Base-by-base conservation (phyloP, 2,113 vertebrate genomes). In the Tautogolabrus adspersus region DNA sequence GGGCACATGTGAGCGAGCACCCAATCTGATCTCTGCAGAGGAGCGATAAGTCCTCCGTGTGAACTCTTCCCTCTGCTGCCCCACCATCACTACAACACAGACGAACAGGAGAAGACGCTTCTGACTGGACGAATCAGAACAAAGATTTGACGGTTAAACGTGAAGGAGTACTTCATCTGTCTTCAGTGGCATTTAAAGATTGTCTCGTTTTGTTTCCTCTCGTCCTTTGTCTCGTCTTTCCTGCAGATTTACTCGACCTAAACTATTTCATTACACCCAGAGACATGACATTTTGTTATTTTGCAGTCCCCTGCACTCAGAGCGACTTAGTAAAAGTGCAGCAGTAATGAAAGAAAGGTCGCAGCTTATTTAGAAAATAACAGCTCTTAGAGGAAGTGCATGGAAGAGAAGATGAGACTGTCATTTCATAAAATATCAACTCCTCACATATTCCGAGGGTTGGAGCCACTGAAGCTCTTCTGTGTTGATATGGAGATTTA, bases 311-410 rank as follows among this genome's bases (percentile, higher is more conserved):
- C 9, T 46, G 38, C 30, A 10, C 67, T 52, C 51, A 57, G 26
- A 56, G 26, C 23, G 19, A 34, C 62, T 71, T 21, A 59, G 0
- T 26, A 18, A 8, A 16, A 61, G 56, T 0, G 46, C 63, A 30
- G 66, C 1, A 13, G 59, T 22, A 44, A 69, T 81, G 64, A 81
- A 60, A 54, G 19, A 80, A 85, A 81, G 69, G 83, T 77, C 77
- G 77, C 42, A 44, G 57, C 44, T 76, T 12, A 63, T 46, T 59
- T 22, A 56, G 59, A 56, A 69, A 81, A 81, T 61, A 77, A 44
- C 66, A 52, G 72, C 71, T 75, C 44, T 71, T 10, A 66, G 15
- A 66, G 1, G 1, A 30, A 37, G 52, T n/a, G n/a, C n/a, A n/a
- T 26, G 11, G 56, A 15, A 40, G 59, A 59, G 51, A 15, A 66